phyloP scores from a whole-genome alignment of 2,888 invertebrate species.

The Vanessa cardui region DNA sequence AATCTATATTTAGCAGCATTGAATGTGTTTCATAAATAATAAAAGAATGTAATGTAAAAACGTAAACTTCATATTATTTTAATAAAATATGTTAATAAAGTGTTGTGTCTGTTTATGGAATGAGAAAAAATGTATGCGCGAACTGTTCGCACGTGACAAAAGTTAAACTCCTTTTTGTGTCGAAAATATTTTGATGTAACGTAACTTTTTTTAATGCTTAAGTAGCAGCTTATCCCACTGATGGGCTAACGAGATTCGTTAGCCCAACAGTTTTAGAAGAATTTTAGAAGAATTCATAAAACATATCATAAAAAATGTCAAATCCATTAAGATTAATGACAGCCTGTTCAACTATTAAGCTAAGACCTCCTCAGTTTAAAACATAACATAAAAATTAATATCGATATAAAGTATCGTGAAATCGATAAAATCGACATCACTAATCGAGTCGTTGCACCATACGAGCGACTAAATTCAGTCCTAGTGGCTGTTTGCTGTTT shows the following conservation, averaged over 20 bases:
- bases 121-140: not conserved
- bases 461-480: constrained; percentile 69
- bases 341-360: too few relatives aligned
- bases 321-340: too few relatives aligned
- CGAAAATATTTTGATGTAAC: too few relatives aligned
- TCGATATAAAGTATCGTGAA: constrained; percentile 13
- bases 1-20: constrained; percentile 14
- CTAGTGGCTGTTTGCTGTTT: constrained; percentile 58
- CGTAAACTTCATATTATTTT: too few relatives aligned
- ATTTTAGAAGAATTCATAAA: too few relatives aligned
- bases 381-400: not conserved
- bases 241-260: too few relatives aligned
- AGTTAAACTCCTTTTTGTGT: too few relatives aligned
- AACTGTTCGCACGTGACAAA: too few relatives aligned
- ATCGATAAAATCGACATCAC: constrained; percentile 50
- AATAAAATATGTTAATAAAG: not conserved
- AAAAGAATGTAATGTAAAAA: not conserved
- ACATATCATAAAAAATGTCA: too few relatives aligned
- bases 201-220: too few relatives aligned
- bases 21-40: constrained; percentile 12
- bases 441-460: constrained; percentile 69
- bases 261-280: too few relatives aligned
- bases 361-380: not conserved
- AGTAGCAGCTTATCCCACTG: too few relatives aligned
- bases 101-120: not conserved